Evolutionary conservation across 2,797 vertebrate species (phyloP), one percentile per base, ranked within the genome.

Genomic region (Crocodylus rhombifer): DNA sequence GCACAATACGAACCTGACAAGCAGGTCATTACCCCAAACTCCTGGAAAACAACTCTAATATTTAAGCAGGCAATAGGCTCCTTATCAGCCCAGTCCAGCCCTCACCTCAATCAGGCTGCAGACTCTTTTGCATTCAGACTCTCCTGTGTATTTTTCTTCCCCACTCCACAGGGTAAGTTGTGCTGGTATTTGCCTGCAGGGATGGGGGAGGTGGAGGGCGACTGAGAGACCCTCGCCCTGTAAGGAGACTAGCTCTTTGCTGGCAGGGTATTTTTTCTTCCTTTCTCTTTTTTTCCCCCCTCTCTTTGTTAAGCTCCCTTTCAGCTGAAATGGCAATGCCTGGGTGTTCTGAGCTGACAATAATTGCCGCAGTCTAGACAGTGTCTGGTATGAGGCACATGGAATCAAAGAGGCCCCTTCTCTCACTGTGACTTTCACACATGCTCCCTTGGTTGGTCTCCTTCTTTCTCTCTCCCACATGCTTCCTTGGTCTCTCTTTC

Each of bases 301-400:
- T 91, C 97, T 96, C 98, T 98, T 98, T 98, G 98, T 98, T 98
- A 98, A 98, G 98, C 98, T 98, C 98, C 97, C 98, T 99, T 98
- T 99, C 98, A 98, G 98, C 97, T 98, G 98, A 98, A 97, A 97
- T 97, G 98, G 97, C 98, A 98, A 98, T 97, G 98, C 98, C 98
- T 98, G 98, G 98, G 98, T 98, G 98, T 98, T 98, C 98, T 94
- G 97, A 98, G 98, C 98, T 98, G 98, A 98, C 98, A 98, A 98
- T 99, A 99, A 99, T 99, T 99, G 98, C 98, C 95, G 97, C 94
- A 98, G 99, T 99, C 99, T 99, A 99, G 99, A 99, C 99, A 98
- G 97, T 98, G 99, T 99, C 99, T 99, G 98, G 98, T 97, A 98
- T 97, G 98, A 98, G 98, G 98, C 96, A 94, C 91, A 61, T 92